phyloP scores from a whole-genome alignment of 2,113 vertebrate genomes.

The Halcyon senegalensis region DNA sequence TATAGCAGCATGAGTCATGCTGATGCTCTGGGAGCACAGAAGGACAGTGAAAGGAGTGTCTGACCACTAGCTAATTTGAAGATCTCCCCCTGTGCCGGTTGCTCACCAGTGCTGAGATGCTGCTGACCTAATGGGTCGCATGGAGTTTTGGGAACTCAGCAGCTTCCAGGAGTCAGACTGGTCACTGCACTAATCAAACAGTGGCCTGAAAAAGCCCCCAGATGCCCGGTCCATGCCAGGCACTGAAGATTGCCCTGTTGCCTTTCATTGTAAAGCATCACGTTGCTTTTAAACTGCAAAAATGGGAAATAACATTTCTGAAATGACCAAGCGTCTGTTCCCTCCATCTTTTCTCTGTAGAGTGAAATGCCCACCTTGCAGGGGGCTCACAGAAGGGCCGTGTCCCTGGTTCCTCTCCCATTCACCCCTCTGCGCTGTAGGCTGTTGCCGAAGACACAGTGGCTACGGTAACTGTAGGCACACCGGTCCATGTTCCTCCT shows the following conservation, averaged over 20 bases:
- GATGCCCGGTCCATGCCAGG: background rate
- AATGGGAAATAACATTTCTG: background rate
- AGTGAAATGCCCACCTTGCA: background rate
- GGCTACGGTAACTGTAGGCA: background rate
- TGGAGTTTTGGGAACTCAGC: background rate
- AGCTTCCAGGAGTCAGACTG: background rate
- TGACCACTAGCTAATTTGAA: background rate
- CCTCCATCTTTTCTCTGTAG: background rate
- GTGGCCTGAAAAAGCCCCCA: background rate
- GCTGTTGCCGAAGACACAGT: background rate
- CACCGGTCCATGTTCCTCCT: background rate
- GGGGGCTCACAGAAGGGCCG: background rate
- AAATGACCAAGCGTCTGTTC: background rate
- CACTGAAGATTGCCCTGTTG: background rate
- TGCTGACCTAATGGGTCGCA: rapidly evolving
- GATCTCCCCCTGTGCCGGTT: background rate
- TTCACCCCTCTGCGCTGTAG: background rate
- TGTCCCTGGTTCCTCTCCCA: background rate
- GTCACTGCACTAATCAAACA: background rate
- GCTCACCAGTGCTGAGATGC: background rate
- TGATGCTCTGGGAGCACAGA: background rate
- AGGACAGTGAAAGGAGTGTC: background rate
- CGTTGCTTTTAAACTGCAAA: background rate
- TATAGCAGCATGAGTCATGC: constrained; percentile 1
- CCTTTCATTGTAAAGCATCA: background rate